Evolutionary conservation across 2,113 vertebrate genomes (phyloP).

Genomic region (Brachyhypopomus gauderio): DNA sequence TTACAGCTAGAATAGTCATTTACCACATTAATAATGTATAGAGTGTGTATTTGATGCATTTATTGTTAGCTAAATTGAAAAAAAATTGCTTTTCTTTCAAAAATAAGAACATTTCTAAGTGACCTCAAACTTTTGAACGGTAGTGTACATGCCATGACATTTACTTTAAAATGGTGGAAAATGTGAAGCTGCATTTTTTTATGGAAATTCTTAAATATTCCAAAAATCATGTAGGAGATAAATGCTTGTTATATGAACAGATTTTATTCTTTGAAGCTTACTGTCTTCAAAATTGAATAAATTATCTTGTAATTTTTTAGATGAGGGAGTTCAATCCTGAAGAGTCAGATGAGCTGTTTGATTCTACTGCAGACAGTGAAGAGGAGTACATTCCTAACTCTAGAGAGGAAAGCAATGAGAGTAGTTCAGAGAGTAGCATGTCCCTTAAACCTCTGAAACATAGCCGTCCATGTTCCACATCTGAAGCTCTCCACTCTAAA

Average conservation of each 20-base stretch:
- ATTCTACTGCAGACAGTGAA: constrained; percentile 24
- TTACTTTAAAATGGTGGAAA: background rate
- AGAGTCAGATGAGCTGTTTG: constrained; percentile 3
- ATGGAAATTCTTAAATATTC: background rate
- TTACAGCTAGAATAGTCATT: too few relatives aligned
- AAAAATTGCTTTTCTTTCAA: too few relatives aligned
- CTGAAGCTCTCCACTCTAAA: background rate
- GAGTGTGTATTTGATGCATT: too few relatives aligned
- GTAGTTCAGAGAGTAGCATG: background rate
- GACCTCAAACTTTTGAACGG: too few relatives aligned
- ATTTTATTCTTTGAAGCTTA: background rate
- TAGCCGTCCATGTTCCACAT: background rate
- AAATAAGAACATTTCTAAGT: too few relatives aligned
- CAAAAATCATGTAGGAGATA: background rate
- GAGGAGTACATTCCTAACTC: constrained; percentile 6
- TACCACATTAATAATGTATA: too few relatives aligned
- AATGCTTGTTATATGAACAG: background rate
- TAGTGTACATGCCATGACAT: background rate
- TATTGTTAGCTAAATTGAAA: too few relatives aligned
- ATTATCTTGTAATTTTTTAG: constrained; percentile 12
- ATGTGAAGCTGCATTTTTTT: background rate
- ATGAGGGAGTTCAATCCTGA: background rate
- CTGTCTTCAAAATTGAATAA: background rate
- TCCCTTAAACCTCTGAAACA: background rate
- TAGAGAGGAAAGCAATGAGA: constrained; percentile 2